Conservation (phyloP, 2,113 vertebrate species). For the Desmodus rotundus region DNA sequence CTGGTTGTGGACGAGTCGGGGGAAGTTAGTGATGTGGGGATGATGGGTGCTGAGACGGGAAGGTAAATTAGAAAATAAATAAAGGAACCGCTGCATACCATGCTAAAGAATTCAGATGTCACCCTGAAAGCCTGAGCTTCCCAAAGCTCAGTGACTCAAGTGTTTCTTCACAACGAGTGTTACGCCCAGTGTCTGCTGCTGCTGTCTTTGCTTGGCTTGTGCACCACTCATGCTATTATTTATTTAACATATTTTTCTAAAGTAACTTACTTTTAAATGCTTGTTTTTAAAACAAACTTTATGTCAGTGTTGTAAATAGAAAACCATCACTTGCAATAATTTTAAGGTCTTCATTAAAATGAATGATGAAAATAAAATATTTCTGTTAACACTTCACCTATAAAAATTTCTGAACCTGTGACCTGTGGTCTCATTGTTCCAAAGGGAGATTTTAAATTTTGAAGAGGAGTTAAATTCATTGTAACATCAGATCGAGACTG, state of each 20-base stretch:
- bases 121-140: neutral
- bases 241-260: neutral
- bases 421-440: neutral
- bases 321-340: neutral
- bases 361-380: neutral
- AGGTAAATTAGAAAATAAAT: neutral
- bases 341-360: conserved; percentile 5
- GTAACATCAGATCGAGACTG: neutral
- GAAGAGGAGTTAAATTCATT: neutral
- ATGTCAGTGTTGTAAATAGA: neutral
- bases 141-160: neutral
- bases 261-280: neutral
- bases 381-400: neutral
- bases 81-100: neutral
- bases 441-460: neutral
- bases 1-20: neutral
- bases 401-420: neutral
- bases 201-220: neutral
- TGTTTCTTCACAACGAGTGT: neutral
- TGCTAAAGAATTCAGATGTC: neutral
- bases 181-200: neutral
- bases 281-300: neutral
- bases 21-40: neutral
- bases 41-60: neutral
- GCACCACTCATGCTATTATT: neutral